These are phyloP conservation scores for Sitta carolinensis DNA, from an alignment of 2,797 vertebrate species.

Conservation along the genomic window DNA sequence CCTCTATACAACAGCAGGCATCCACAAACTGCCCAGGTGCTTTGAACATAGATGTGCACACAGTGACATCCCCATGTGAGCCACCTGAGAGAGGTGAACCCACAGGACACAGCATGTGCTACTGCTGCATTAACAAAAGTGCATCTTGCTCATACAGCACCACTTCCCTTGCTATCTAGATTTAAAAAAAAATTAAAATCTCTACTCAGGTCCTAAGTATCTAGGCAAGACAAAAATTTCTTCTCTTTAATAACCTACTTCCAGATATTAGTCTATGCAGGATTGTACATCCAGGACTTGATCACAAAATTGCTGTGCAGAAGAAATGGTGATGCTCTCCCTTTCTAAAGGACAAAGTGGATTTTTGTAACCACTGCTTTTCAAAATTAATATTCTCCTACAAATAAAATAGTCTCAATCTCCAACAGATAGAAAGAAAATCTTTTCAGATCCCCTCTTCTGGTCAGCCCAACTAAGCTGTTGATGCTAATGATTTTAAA, in stretches of 20 bases:
- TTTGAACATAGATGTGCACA: not conserved
- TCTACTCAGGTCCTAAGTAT: not conserved
- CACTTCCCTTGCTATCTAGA: not conserved
- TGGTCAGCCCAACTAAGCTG: not conserved
- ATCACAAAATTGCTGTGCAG: not conserved
- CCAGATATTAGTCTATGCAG: not conserved
- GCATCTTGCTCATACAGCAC: not conserved
- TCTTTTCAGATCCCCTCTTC: not conserved
- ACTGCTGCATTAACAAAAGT: not conserved
- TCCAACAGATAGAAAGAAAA: not conserved
- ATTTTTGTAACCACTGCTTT: not conserved
- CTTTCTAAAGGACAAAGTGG: not conserved
- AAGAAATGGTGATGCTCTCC: accelerated
- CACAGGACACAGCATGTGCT: not conserved
- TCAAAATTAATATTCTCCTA: not conserved
- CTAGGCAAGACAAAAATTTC: not conserved
- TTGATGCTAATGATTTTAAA: constrained; percentile 34
- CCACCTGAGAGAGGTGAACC: not conserved
- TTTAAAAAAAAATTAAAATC: accelerated
- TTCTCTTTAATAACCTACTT: not conserved
- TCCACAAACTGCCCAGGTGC: not conserved
- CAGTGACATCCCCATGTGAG: not conserved
- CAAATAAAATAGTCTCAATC: not conserved
- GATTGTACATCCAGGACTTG: not conserved
- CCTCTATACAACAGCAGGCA: not conserved